Conservation (phyloP, 2,888 invertebrate genomes). For the Girardia tigrina region DNA sequence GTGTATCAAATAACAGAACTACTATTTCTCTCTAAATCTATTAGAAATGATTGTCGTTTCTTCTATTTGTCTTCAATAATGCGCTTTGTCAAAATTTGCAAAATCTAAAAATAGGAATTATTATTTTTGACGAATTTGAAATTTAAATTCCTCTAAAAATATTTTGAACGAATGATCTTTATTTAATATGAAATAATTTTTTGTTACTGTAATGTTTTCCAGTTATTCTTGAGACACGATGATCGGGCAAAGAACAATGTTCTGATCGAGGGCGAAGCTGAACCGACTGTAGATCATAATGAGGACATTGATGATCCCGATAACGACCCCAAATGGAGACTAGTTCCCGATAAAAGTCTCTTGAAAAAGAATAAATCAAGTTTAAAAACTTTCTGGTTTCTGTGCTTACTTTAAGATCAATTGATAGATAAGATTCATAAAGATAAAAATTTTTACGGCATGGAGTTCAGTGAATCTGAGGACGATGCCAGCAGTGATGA, state of each 20-base stretch:
- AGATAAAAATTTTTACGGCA: neutral
- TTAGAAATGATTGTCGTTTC: neutral
- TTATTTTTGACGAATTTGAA: too few relatives aligned
- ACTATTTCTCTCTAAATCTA: neutral
- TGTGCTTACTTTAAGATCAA: neutral
- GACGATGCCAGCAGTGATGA: slow-evolving; percentile 41
- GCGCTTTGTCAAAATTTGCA: too few relatives aligned
- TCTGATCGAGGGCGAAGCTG: neutral
- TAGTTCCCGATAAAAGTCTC: neutral
- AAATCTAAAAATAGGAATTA: too few relatives aligned
- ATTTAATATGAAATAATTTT: too few relatives aligned
- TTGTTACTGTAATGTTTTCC: too few relatives aligned
- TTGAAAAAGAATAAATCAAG: neutral
- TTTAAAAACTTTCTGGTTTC: too few relatives aligned
- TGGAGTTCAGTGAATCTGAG: slow-evolving; percentile 32
- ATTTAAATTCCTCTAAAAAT: too few relatives aligned
- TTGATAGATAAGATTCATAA: neutral
- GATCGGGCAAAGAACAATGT: slow-evolving; percentile 2
- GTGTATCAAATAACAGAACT: neutral
- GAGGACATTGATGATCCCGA: slow-evolving; percentile 11
- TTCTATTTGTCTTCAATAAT: too few relatives aligned
- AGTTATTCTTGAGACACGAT: slow-evolving; percentile 24
- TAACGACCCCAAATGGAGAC: neutral
- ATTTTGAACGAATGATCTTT: too few relatives aligned
- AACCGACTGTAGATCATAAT: neutral